Base-by-base conservation (phyloP, 2,888 invertebrate genomes). In the Aleiodes alternator region DNA sequence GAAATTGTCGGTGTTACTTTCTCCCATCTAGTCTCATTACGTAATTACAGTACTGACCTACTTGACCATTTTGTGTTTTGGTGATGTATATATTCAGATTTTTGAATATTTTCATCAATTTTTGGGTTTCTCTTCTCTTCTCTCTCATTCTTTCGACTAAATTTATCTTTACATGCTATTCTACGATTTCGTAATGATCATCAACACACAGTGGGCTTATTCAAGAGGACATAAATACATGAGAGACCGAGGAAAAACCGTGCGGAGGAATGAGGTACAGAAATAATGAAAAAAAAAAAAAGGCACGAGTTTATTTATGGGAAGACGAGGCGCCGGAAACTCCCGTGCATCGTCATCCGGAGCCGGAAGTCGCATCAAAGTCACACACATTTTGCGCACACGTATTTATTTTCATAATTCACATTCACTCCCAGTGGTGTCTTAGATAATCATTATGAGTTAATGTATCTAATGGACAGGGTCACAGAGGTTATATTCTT, bases 31-130 rank as follows among this genome's bases (percentile, higher is more conserved):
- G 34, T 31, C 29, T 76, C 81, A 83, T 87, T 87, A 87, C 82
- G 84, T 87, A 87, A 87, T 84, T 82, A 80, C 79, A 72, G 77
- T 76, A 85, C 79, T 85, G 87, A 86, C 86, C 87, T 85, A 87
- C 84, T 87, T 87, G 87, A 87, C 86, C 85, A 82, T 34, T 34
- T 34, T 34, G 23, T 23, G 23, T 84, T 84, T 72, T 78, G 79
- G 77, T 76, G 79, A 53, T 43, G 57, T 6, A 23, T 23, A 23
- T 23, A 59, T 12, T 59, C 11, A n/a, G 31, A 1, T 38, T 59
- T 4, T n/a, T 59, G 12, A 59, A 59, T 59, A 57, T 57, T 57
- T 57, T 43, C 9, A 43, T 43, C 3, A 3, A 43, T 7, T 43
- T 43, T 43, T n/a, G n/a, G n/a, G n/a, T n/a, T 9, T 43, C 1